Percentiles rank a stretch among this genome's conserved stretches.
These are phyloP conservation scores for Micronisus gabar DNA, from an alignment of 2,113 vertebrate species.

Conservation along the genomic window DNA sequence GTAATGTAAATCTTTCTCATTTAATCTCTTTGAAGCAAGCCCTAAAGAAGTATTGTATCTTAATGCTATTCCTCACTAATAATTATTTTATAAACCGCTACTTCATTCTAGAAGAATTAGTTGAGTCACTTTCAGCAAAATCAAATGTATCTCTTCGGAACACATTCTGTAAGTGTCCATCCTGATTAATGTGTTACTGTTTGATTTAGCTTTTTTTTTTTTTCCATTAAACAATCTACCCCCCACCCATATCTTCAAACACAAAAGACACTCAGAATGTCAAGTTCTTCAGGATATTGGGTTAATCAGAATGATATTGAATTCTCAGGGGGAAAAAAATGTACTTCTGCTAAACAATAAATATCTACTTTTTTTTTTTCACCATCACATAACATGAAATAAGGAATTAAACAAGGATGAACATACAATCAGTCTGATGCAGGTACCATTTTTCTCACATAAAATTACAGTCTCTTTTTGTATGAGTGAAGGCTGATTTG, in stretches of 20 bases:
- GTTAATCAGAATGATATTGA: background rate
- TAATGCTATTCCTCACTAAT: background rate
- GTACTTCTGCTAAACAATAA: background rate
- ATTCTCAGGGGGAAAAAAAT: background rate
- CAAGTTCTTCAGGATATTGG: background rate
- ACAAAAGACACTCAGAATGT: background rate
- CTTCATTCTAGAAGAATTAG: background rate
- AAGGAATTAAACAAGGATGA: background rate
- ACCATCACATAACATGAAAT: background rate
- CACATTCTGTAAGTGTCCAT: background rate
- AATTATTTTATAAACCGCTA: background rate
- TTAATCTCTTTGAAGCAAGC: slow-evolving; percentile 5
- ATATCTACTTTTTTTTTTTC: background rate
- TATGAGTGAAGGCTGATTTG: background rate
- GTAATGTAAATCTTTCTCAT: background rate
- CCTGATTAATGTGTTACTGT: background rate
- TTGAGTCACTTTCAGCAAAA: background rate
- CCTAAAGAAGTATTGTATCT: background rate
- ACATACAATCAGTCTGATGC: background rate
- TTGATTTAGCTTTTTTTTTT: background rate
- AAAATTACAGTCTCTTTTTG: background rate
- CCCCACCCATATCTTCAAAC: background rate
- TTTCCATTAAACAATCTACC: background rate
- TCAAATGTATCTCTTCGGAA: slow-evolving; percentile 1
- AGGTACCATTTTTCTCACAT: background rate